Conservation (phyloP, 1,140 invertebrate genomes). For the Pogonognathellus flavescens region DNA sequence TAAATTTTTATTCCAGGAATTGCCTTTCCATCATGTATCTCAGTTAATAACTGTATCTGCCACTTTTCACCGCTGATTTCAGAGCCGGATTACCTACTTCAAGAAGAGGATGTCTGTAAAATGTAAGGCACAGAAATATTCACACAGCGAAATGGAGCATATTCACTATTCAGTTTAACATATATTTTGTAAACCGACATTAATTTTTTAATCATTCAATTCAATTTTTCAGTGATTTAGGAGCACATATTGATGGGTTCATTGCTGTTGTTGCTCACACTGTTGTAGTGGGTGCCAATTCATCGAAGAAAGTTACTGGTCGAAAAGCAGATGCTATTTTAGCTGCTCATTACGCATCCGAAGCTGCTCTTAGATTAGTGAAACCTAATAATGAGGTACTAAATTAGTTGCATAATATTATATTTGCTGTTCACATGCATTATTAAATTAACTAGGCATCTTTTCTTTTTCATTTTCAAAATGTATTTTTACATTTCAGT, state of each 20-base stretch:
- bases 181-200: too few relatives aligned
- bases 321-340: conserved; percentile 94
- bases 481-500: conserved; percentile 77
- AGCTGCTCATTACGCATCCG: conserved; percentile 94
- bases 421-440: too few relatives aligned
- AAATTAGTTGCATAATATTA: too few relatives aligned
- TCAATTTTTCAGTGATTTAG: conserved; percentile 86
- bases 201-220: not conserved
- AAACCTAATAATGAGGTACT: conserved; percentile 90
- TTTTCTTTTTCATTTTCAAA: too few relatives aligned
- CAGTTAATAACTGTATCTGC: conserved; percentile 99
- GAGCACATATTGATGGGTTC: conserved; percentile 98
- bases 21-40: conserved; percentile 98
- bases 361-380: conserved; percentile 92
- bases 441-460: too few relatives aligned
- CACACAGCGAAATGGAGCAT: too few relatives aligned
- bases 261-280: conserved; percentile 98
- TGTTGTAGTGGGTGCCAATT: conserved; percentile 86
- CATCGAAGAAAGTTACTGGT: conserved; percentile 82
- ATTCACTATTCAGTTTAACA: too few relatives aligned
- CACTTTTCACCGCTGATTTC: conserved; percentile 96
- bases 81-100: conserved; percentile 89
- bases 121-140: too few relatives aligned
- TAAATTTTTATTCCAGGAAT: conserved; percentile 77
- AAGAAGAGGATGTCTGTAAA: conserved; percentile 97